Evolutionary conservation across 2,113 vertebrate species (phyloP).

Genomic region (Pycnonotus jocosus): DNA sequence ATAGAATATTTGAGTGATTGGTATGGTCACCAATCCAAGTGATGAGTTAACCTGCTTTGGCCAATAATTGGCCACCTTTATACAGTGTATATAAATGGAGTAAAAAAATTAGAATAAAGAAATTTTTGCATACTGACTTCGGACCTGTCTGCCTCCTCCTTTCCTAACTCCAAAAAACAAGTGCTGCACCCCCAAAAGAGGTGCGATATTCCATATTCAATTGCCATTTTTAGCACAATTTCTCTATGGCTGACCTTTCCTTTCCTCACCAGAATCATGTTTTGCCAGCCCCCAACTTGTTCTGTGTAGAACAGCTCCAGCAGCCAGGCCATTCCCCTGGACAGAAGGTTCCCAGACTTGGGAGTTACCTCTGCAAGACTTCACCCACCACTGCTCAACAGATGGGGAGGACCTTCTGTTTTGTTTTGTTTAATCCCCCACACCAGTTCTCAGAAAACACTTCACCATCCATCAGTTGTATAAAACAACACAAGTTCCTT

Average conservation of each 20-base stretch:
- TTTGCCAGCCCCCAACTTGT: not conserved
- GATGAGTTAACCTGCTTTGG: too few relatives aligned
- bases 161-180: too few relatives aligned
- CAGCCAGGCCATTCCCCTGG: not conserved
- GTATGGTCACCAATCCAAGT: too few relatives aligned
- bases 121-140: too few relatives aligned
- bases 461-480: accelerated
- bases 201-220: not conserved
- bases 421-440: not conserved
- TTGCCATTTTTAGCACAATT: not conserved
- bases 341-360: not conserved
- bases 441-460: not conserved
- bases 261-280: not conserved
- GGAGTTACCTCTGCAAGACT: not conserved
- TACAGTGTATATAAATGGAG: too few relatives aligned
- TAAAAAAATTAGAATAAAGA: too few relatives aligned
- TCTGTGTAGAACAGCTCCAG: not conserved
- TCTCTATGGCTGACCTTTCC: not conserved
- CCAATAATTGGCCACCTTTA: too few relatives aligned
- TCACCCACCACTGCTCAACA: not conserved
- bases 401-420: not conserved
- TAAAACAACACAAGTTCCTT: not conserved
- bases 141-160: too few relatives aligned
- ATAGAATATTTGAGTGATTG: too few relatives aligned
- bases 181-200: too few relatives aligned